Base-by-base conservation (phyloP, 2,113 vertebrate species). In the Jacana jacana region DNA sequence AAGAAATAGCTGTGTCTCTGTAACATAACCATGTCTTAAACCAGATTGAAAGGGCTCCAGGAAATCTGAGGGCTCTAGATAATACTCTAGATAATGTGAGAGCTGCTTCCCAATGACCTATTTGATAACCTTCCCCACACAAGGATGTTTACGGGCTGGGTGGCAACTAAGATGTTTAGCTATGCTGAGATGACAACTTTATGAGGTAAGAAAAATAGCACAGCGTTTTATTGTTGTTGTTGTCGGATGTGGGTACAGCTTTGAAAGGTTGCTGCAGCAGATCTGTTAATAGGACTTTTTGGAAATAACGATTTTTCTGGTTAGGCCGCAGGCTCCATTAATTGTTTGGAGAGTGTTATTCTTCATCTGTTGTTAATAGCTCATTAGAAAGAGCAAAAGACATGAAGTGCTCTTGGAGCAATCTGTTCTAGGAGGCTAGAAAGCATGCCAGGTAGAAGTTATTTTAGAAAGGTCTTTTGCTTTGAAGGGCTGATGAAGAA, bases 21-120 rank as follows among this genome's bases (percentile, higher is more conserved):
- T 94, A 92, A 96, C 49, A 85, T 69, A 92, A 89, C 88, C 63
- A 15, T 46, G 57, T 92, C 91, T 95, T 95, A 94, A 85, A 93
- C 88, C 81, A 95, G 77, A 94, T 42, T 63, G 92, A 96, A 95
- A 85, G 70, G 88, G 70, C 95, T 95, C 70, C 95, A 96, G 96
- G 96, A 97, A 97, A 97, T 96, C 91, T 96, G 88, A 96, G 83
- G 96, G 93, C 92, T 95, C 96, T 91, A 93, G 96, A 96, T 96
- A 97, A 96, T 88, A 88, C 88, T 95, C 88, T 54, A 96, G 96
- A 97, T 97, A 96, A 93, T 82, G 44, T 37, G 63, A 82, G 63
- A 92, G 73, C 70, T 80, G 90, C 92, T 91, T 94, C 93, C 85
- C 88, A 54, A 4, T 82, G 93, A 96, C 93, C 96, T 95, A 2